A percentile compares a stretch with the other conserved stretches of the same genome.
phyloP scores from a whole-genome alignment of 2,888 invertebrate species.

The Sphaeridia pumilis region DNA sequence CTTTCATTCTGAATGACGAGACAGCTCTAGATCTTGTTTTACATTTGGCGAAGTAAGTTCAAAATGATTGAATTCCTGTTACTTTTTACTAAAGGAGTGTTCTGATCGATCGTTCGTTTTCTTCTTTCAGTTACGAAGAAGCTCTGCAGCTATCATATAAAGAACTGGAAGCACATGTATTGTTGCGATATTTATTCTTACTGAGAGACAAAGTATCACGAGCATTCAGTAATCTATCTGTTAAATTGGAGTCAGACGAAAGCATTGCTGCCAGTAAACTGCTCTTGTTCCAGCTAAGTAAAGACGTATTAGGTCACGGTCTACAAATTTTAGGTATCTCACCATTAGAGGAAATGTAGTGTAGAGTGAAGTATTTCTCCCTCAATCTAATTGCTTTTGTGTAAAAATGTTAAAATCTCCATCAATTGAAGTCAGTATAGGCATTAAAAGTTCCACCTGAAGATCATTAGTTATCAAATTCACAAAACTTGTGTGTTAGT shows the following conservation, averaged over 20 bases:
- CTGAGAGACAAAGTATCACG: conserved; percentile 44
- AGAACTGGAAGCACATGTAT: conserved; percentile 64
- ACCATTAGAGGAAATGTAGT: conserved; percentile 74
- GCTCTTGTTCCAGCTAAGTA: conserved; percentile 58
- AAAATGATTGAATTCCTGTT: not conserved
- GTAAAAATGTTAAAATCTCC: no score
- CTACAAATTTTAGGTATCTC: conserved; percentile 67
- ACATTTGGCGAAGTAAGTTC: conserved; percentile 53
- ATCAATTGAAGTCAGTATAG: no score
- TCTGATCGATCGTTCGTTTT: conserved; percentile 12
- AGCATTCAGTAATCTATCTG: conserved; percentile 58
- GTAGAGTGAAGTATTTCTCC: no score
- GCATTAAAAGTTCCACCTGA: no score
- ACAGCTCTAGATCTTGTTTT: conserved; percentile 55
- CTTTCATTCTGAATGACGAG: conserved; percentile 52
- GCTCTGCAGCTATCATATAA: conserved; percentile 52
- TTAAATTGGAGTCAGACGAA: conserved; percentile 52
- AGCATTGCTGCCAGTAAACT: conserved; percentile 63
- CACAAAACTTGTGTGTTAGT: no score
- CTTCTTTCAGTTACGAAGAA: conserved; percentile 54
- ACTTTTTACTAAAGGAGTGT: not conserved
- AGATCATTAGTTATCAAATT: no score
- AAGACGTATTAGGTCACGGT: conserved; percentile 56
- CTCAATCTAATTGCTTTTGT: no score
- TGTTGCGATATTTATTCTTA: conserved; percentile 68